phyloP scores from a whole-genome alignment of 2,797 vertebrate species.

The Crenuchus spilurus region DNA sequence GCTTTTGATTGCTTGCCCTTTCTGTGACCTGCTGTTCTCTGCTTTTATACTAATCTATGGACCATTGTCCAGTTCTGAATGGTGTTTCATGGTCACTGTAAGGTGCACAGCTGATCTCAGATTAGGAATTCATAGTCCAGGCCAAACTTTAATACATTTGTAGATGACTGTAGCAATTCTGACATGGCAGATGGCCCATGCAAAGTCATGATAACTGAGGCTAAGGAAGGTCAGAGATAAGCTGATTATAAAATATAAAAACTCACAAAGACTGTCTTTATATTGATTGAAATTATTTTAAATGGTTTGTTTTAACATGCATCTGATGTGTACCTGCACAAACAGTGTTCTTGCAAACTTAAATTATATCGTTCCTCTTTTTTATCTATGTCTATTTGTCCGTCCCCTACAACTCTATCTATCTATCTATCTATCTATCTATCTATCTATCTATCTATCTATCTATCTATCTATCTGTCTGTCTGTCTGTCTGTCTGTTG shows the following conservation, averaged over 20 bases:
- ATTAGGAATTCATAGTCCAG: constrained; percentile 3
- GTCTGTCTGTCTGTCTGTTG: no score
- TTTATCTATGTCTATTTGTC: no score
- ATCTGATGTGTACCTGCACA: no score
- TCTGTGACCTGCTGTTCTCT: not conserved
- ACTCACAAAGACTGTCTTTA: not conserved
- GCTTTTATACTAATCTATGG: not conserved
- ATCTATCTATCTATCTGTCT: no score
- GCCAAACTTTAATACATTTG: not conserved
- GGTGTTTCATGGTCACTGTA: not conserved
- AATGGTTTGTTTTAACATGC: not conserved
- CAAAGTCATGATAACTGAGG: not conserved
- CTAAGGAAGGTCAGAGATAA: not conserved
- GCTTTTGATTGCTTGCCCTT: not conserved
- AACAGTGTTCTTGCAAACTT: no score
- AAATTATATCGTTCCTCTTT: no score
- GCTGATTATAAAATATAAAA: constrained; percentile 5
- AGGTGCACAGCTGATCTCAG: not conserved
- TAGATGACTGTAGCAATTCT: not conserved
- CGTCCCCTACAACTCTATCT: no score
- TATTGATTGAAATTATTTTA: not conserved
- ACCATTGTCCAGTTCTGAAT: not conserved
- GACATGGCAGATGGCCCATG: constrained; percentile 23
- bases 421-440: no score
- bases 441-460: no score